phyloP scores from a whole-genome alignment of 2,797 vertebrate genomes.

The Pangasius larnaudii region DNA sequence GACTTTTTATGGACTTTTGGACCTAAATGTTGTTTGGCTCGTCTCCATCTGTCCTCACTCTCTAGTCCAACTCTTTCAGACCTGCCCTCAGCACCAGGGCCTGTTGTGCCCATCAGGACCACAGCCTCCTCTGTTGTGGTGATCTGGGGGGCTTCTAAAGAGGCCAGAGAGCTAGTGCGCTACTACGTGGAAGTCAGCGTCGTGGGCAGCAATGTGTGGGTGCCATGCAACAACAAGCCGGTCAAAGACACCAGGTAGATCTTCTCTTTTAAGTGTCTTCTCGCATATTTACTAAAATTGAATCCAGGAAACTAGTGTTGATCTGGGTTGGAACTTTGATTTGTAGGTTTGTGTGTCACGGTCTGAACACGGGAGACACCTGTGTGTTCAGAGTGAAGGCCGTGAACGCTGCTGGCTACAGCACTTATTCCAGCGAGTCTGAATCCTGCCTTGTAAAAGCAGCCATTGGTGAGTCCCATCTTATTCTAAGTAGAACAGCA shows the following conservation, averaged over 20 bases:
- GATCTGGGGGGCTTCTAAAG: slow-evolving; percentile 84
- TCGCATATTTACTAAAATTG: not conserved
- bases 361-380: slow-evolving; percentile 79
- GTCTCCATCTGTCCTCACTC: not conserved
- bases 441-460: slow-evolving; percentile 88
- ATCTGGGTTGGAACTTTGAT: not conserved
- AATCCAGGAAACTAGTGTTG: not conserved
- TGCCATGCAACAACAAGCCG: slow-evolving; percentile 96
- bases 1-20: not conserved
- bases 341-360: slow-evolving; percentile 91
- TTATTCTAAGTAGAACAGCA: not conserved
- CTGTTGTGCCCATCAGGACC: slow-evolving; percentile 83
- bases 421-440: slow-evolving; percentile 84
- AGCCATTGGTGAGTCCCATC: slow-evolving; percentile 86
- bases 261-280: not conserved
- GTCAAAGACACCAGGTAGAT: slow-evolving; percentile 90
- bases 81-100: slow-evolving; percentile 85
- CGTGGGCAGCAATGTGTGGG: slow-evolving; percentile 86
- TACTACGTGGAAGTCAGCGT: slow-evolving; percentile 91
- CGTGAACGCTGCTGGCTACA: slow-evolving; percentile 94
- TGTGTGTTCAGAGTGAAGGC: slow-evolving; percentile 92
- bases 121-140: slow-evolving; percentile 90
- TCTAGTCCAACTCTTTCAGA: slow-evolving; percentile 71
- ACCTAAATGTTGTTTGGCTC: not conserved
- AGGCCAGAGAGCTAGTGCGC: slow-evolving; percentile 85